Conservation (phyloP, 2,888 invertebrate species). For the Lasioglossum oenotherae region DNA sequence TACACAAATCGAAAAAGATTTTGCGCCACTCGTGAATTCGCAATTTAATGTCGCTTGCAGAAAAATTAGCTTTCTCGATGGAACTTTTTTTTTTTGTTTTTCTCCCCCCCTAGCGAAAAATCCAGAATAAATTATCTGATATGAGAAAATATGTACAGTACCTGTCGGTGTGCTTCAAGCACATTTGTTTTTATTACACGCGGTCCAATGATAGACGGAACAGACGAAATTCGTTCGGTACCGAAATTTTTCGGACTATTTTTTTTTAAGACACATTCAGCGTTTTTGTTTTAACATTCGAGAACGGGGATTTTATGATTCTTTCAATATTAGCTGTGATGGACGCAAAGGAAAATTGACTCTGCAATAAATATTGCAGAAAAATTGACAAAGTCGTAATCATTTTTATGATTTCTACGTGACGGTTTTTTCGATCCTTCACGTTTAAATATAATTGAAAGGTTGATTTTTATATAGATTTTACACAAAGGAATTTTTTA, state of each 20-base stretch:
- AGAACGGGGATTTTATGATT: background rate
- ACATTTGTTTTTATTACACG: background rate
- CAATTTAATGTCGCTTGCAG: background rate
- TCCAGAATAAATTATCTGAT: background rate
- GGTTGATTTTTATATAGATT: background rate
- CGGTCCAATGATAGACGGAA: background rate
- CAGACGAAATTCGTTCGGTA: background rate
- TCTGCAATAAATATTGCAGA: background rate
- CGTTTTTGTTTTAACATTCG: background rate
- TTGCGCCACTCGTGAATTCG: background rate
- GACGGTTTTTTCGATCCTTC: background rate
- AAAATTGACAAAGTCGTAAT: background rate
- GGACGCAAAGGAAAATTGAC: background rate
- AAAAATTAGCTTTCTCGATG: background rate
- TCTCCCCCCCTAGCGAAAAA: background rate
- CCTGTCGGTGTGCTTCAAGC: background rate
- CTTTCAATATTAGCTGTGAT: background rate
- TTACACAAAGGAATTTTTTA: background rate
- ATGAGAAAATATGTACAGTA: background rate
- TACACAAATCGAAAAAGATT: slow-evolving; percentile 17
- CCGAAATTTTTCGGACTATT: background rate
- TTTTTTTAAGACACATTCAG: background rate
- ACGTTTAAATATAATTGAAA: background rate
- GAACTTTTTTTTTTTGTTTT: background rate
- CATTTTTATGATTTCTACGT: background rate